Conservation (phyloP, 64 coral and sea anemone genomes). For the Montipora cactus region DNA sequence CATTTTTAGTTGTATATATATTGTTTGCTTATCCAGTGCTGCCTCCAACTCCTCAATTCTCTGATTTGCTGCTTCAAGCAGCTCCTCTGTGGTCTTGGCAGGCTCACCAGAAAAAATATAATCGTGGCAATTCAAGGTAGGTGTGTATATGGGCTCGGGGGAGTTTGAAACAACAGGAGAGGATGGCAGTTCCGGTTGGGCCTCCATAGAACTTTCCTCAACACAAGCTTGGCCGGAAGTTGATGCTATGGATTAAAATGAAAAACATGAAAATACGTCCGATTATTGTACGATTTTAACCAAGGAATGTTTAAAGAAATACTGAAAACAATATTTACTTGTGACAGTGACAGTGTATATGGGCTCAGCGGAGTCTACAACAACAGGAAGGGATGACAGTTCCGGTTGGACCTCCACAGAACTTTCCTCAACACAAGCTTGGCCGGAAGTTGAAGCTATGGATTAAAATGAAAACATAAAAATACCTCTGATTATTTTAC, state of each 20-base stretch:
- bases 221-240: constrained; percentile 37
- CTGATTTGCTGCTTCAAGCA: too few species aligned
- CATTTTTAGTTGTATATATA: too few species aligned
- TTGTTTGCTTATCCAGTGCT: too few species aligned
- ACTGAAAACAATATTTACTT: constrained; percentile 57
- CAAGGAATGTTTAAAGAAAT: constrained; percentile 42
- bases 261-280: constrained; percentile 50
- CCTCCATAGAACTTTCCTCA: constrained; percentile 25
- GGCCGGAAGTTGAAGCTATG: constrained; percentile 53
- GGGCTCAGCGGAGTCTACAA: too few species aligned
- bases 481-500: constrained; percentile 41
- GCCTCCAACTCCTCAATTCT: too few species aligned
- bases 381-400: too few species aligned
- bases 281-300: constrained; percentile 26
- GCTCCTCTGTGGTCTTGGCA: too few species aligned
- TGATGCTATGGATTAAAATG: constrained; percentile 59
- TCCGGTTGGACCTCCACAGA: too few species aligned
- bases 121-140: too few species aligned
- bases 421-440: constrained; percentile 47
- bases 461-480: constrained; percentile 42
- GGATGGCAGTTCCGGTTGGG: constrained; percentile 35
- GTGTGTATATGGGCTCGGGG: too few species aligned
- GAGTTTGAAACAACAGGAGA: constrained; percentile 16
- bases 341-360: constrained; percentile 16
- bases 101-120: too few species aligned